Percentiles rank a stretch among this genome's conserved stretches.
Conservation (phyloP, 2,888 invertebrate species). For the Tetramorium bicarinatum region DNA sequence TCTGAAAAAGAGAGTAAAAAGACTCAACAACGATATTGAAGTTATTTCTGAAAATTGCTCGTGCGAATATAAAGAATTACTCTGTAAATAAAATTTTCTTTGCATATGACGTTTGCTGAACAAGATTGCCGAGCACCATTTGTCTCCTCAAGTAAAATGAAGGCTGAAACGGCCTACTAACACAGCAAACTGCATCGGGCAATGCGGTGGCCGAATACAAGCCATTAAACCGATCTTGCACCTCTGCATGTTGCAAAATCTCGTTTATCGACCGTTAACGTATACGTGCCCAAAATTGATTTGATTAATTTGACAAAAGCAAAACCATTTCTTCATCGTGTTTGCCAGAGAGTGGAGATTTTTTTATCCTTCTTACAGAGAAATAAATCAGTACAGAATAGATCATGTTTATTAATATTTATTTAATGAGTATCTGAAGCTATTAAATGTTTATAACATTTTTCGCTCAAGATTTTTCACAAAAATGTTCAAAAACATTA, state of each 20-base stretch:
- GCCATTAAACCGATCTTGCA: constrained; percentile 53
- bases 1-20: neutral
- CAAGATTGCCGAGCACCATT: constrained; percentile 44
- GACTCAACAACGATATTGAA: neutral
- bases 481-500: neutral
- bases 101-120: constrained; percentile 24
- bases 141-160: constrained; percentile 44
- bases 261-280: constrained; percentile 50
- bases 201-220: constrained; percentile 48
- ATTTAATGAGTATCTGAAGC: neutral
- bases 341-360: neutral
- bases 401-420: neutral
- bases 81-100: constrained; percentile 12
- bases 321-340: neutral
- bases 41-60: neutral
- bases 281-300: constrained; percentile 37
- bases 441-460: constrained; percentile 3
- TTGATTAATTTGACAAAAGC: constrained; percentile 39
- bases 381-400: neutral
- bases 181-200: constrained; percentile 42
- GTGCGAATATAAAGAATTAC: neutral
- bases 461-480: neutral
- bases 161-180: constrained; percentile 39
- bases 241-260: constrained; percentile 46
- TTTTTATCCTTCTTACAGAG: neutral